Base-by-base conservation (phyloP, 2,888 invertebrate genomes). In the Drosophila tripunctata region DNA sequence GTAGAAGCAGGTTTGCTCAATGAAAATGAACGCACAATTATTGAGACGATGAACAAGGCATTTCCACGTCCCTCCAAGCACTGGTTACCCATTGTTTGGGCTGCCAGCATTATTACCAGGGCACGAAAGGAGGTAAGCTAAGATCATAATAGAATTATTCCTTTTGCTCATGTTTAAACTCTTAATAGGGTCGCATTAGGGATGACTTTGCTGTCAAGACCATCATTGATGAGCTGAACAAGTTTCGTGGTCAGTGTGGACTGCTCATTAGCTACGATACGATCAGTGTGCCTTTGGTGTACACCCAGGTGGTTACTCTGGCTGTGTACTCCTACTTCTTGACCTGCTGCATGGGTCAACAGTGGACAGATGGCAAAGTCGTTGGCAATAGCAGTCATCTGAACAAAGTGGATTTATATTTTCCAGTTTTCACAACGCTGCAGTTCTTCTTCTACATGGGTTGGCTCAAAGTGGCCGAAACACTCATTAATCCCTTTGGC, bases 181-280 rank as follows among this genome's bases (percentile, higher is more conserved):
- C 5, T 41, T 21, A 2, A n/a, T 31, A 73, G 91, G 97, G 97
- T 12, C 93, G 97, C 78, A 96, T 97, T 87, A 93, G 96, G 64
- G 97, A 97, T 81, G 98, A 98, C 91, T 97, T 97, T 88, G 97
- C 98, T 0, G 96, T 98, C 0, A 97, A 98, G 90, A 97, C 97
- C 3, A 94, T 98, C 51, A 94, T 97, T 75, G 96, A 97, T 88
- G 96, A 97, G 91, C 91, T 97, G 56, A 97, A 97, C 90, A 95
- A 95, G 87, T 97, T 96, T 88, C 93, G 97, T 77, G 95, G 95
- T 12, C 94, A 95, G 88, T 96, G 96, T 71, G 96, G 96, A 21
- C 91, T 95, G 36, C 91, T 96, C 35, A 93, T 96, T 58, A 95
- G 94, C 76, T 96, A 95, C 83, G 96, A 96, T 90, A 95, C 94